Evolutionary conservation across 2,113 vertebrate genomes (phyloP).

Genomic region (Nanorana parkeri): DNA sequence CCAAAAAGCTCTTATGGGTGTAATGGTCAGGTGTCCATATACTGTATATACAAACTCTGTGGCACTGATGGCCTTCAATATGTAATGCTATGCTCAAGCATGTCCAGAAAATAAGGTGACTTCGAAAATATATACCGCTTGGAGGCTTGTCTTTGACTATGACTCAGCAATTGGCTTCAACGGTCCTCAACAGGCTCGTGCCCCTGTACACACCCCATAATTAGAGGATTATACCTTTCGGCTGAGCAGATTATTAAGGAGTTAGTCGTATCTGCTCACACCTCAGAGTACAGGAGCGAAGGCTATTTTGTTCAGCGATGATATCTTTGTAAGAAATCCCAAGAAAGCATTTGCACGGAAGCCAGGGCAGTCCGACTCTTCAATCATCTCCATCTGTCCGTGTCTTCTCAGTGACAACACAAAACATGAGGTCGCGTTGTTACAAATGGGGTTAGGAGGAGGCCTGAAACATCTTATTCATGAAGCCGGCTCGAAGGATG

Average conservation of each 20-base stretch:
- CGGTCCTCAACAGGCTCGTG: background rate
- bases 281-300: background rate
- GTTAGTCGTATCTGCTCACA: background rate
- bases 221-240: background rate
- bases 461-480: background rate
- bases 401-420: background rate
- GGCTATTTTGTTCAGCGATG: background rate
- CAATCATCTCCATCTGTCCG: background rate
- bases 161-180: background rate
- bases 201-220: background rate
- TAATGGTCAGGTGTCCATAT: no score
- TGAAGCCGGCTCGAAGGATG: background rate
- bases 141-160: background rate
- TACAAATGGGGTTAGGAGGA: background rate
- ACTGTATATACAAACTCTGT: no score
- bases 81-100: no score
- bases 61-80: no score
- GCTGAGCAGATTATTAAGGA: background rate
- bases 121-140: no score
- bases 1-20: no score
- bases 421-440: background rate
- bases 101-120: no score
- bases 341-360: background rate
- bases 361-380: background rate
- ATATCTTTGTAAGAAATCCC: constrained; percentile 2